Conservation (phyloP, 2,113 vertebrate species). For the Dunckerocampus dactyliophorus region DNA sequence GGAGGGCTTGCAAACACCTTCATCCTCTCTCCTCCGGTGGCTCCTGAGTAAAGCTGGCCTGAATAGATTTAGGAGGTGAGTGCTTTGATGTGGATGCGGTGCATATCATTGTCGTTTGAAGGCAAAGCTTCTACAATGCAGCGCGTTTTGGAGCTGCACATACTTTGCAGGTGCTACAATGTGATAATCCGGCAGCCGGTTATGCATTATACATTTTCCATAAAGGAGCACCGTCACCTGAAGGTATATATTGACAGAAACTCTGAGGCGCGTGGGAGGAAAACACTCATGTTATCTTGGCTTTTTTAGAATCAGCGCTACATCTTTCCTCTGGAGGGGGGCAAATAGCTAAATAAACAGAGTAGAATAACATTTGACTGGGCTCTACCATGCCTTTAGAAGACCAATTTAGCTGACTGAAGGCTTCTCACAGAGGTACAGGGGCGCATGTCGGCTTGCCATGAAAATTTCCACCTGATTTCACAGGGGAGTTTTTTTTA, state of each 20-base stretch:
- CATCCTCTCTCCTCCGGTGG: conserved; percentile 55
- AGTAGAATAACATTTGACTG: conserved; percentile 52
- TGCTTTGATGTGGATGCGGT: conserved; percentile 68
- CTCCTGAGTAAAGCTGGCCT: conserved; percentile 63
- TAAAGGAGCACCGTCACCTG: conserved; percentile 62
- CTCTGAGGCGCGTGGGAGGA: conserved; percentile 50
- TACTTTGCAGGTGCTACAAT: conserved; percentile 67
- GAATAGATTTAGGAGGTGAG: conserved; percentile 58
- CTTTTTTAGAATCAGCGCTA: conserved; percentile 48
- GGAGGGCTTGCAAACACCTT: conserved; percentile 37
- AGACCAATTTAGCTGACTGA: conserved; percentile 48
- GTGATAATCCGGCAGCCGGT: conserved; percentile 63
- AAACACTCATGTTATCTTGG: conserved; percentile 56
- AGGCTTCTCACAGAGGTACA: conserved; percentile 32
- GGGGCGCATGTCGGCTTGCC: conserved; percentile 38
- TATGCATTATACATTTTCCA: conserved; percentile 69
- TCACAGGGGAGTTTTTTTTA: conserved; percentile 24
- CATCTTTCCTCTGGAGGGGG: conserved; percentile 49
- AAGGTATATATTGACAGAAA: conserved; percentile 63
- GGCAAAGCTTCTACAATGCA: conserved; percentile 64
- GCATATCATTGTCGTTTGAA: conserved; percentile 68
- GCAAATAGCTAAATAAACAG: conserved; percentile 61
- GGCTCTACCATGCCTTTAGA: conserved; percentile 40
- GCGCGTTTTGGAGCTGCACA: conserved; percentile 61
- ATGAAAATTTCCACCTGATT: conserved; percentile 44